phyloP scores from a whole-genome alignment of 2,888 invertebrate species.

The Orthonychiurus folsomi region DNA sequence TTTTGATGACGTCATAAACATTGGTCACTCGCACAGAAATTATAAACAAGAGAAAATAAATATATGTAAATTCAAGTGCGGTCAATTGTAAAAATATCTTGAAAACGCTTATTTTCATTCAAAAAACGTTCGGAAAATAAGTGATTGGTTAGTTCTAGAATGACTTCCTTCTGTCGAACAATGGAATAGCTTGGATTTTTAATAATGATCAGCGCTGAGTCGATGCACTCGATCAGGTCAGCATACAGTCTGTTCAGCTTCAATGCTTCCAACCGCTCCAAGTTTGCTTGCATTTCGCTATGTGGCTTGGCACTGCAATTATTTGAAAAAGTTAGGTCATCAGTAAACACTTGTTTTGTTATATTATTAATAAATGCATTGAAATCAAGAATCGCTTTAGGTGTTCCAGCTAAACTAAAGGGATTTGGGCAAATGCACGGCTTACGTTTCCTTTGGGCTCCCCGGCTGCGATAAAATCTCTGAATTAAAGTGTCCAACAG shows the following conservation, averaged over 20 bases:
- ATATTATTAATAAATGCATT: no score
- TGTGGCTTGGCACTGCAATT: conserved; percentile 25
- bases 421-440: no score
- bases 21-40: no score
- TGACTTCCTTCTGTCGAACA: conserved; percentile 30
- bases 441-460: background rate
- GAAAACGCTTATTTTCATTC: no score
- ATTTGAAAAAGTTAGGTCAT: background rate
- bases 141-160: conserved; percentile 30
- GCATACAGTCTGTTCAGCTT: conserved; percentile 46
- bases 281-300: conserved; percentile 40
- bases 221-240: conserved; percentile 46
- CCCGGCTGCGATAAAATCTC: background rate
- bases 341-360: conserved; percentile 18
- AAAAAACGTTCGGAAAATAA: conserved; percentile 36
- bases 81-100: no score
- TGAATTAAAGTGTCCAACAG: conserved; percentile 23
- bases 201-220: conserved; percentile 44
- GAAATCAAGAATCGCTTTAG: no score
- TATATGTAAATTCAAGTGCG: no score
- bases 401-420: no score
- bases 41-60: no score
- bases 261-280: conserved; percentile 46
- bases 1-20: no score
- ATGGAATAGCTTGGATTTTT: conserved; percentile 34